Evolutionary conservation across 2,797 vertebrate genomes (phyloP).

Genomic region (Acipenser transmontanus): DNA sequence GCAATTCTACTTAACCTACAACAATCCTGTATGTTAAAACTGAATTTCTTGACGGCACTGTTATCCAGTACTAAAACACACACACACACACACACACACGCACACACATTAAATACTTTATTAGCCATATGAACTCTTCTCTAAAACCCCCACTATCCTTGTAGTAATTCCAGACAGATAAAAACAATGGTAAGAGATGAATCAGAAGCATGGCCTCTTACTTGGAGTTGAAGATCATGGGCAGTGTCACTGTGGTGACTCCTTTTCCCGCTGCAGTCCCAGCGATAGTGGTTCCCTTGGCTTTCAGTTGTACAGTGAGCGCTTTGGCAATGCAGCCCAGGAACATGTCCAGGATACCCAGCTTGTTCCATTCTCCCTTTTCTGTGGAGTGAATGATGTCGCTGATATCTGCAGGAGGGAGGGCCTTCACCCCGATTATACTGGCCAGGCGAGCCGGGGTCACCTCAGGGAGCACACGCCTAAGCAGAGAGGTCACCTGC

Average conservation of each 20-base stretch:
- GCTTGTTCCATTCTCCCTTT: conserved; percentile 96
- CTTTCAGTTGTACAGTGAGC: conserved; percentile 96
- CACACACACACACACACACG: too few relatives aligned
- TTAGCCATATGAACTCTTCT: too few relatives aligned
- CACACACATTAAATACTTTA: too few relatives aligned
- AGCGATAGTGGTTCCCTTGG: conserved; percentile 92
- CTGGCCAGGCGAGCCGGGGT: conserved; percentile 90
- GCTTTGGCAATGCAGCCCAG: conserved; percentile 97
- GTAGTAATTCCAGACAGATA: conserved; percentile 6
- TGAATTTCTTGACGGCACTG: too few relatives aligned
- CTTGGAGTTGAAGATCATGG: conserved; percentile 99
- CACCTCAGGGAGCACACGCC: conserved; percentile 93
- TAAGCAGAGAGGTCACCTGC: conserved; percentile 90
- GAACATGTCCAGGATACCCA: conserved; percentile 97
- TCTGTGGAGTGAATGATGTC: conserved; percentile 98
- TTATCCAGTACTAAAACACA: too few relatives aligned
- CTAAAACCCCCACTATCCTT: too few relatives aligned
- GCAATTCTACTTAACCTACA: too few relatives aligned
- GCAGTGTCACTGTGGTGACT: conserved; percentile 92
- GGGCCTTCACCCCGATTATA: conserved; percentile 92
- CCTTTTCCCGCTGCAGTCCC: conserved; percentile 92
- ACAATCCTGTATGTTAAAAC: too few relatives aligned
- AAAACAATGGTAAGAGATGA: not conserved
- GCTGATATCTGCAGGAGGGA: conserved; percentile 96
- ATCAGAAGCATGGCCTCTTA: conserved; percentile 32